Conservation (phyloP, 2,888 invertebrate genomes). For the Theretra japonica region DNA sequence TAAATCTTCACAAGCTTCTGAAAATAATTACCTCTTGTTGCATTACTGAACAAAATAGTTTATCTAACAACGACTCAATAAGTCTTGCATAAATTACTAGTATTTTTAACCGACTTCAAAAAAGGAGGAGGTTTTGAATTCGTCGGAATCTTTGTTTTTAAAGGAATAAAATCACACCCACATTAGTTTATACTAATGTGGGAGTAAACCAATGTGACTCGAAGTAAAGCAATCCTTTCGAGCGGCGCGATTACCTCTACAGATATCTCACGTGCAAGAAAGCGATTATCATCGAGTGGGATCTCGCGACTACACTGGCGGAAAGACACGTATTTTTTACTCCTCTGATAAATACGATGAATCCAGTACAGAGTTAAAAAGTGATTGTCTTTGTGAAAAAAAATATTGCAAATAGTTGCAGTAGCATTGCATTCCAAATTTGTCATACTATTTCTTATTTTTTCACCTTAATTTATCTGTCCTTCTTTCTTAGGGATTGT, state of each 20-base stretch:
- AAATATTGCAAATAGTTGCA: background rate
- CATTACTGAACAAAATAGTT: too few species aligned
- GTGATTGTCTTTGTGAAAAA: background rate
- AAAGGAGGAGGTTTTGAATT: too few species aligned
- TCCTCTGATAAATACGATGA: background rate
- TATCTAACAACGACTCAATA: too few species aligned
- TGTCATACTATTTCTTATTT: too few species aligned
- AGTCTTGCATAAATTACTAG: background rate
- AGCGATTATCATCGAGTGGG: conserved; percentile 8
- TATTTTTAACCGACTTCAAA: too few species aligned
- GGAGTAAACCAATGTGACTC: conserved; percentile 11
- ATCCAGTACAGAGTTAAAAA: background rate
- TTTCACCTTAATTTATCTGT: too few species aligned
- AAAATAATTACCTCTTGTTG: too few species aligned
- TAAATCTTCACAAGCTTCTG: too few species aligned
- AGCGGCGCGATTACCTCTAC: conserved; percentile 1
- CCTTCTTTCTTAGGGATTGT: too few species aligned
- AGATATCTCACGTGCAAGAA: conserved; percentile 18
- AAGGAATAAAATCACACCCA: background rate
- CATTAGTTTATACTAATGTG: conserved; percentile 13
- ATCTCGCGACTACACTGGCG: background rate
- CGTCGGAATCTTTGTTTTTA: too few species aligned
- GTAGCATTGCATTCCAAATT: too few species aligned
- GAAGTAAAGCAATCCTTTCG: conserved; percentile 17
- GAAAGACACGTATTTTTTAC: background rate